Base-by-base conservation (phyloP, 53 echinoderm and acorn worm genomes). In the Arbacia lixula region DNA sequence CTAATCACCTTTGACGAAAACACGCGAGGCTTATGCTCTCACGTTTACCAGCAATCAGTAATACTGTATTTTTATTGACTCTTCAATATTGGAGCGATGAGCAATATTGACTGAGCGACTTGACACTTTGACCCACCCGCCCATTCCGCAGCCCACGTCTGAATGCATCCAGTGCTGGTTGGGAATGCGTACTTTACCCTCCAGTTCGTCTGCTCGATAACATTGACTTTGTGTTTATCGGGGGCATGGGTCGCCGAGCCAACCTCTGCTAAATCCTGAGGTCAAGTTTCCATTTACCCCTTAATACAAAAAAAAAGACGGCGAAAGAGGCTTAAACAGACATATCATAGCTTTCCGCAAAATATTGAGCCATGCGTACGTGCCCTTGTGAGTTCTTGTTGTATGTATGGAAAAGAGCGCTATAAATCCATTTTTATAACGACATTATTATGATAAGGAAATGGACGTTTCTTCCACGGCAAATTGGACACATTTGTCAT, bases 91-190 rank as follows among this genome's bases (percentile, higher is more conserved):
- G 74, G 33, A 74, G 42, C 53, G 56, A 26, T 42, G 77, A 77
- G 77, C 43, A 58, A 58, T 77, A 58, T 77, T 77, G 54, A 55
- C 77, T 22, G 58, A 57, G 28, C 30, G 21, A 57, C 77, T 77
- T 33, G 77, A 77, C 77, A 77, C n/a, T 42, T 58, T 77, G 77
- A 77, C 77, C 77, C 37, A n/a, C 43, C 32, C 29, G 46, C 24
- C 21, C 19, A 22, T 3, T 66, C 66, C 0, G 69, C 42, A 69
- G 43, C 42, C 43, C 69, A 46, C 49, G 49, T 8, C 29, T n/a
- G n/a, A n/a, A n/a, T n/a, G n/a, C n/a, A n/a, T n/a, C n/a, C n/a
- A n/a, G n/a, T n/a, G n/a, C n/a, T n/a, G n/a, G n/a, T n/a, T n/a
- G n/a, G n/a, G n/a, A 46, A 46, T 6, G 6, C 52, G 74, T 74